Percentiles rank a stretch among this genome's conserved stretches.
Evolutionary conservation across 2,113 vertebrate species (phyloP).

Genomic region (Myotis yumanensis): DNA sequence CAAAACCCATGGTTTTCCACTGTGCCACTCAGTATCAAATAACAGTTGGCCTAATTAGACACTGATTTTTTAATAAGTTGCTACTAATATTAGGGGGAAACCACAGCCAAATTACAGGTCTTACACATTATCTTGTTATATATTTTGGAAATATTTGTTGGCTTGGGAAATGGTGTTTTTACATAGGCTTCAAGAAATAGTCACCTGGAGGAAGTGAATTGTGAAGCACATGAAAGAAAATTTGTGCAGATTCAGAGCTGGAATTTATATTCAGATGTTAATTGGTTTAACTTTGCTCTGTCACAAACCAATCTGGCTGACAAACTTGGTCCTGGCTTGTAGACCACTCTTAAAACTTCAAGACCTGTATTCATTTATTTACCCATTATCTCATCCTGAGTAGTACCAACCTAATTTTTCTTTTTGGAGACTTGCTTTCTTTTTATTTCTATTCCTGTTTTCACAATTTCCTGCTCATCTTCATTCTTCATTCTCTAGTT

Average conservation of each 20-base stretch:
- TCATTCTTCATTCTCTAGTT: background rate
- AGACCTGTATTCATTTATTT: background rate
- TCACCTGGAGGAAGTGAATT: background rate
- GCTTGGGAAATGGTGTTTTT: background rate
- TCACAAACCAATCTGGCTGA: background rate
- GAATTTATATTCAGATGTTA: background rate
- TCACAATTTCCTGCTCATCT: background rate
- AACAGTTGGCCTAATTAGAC: background rate
- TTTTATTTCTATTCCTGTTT: background rate
- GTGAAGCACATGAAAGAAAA: background rate
- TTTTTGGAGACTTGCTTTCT: conserved; percentile 26
- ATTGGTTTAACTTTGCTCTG: background rate
- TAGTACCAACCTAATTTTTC: background rate
- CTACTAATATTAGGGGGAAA: background rate
- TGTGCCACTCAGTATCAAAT: background rate
- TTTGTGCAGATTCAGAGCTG: background rate
- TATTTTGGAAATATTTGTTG: background rate
- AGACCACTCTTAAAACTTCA: background rate
- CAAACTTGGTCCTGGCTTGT: background rate
- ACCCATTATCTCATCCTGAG: background rate
- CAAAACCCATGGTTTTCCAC: background rate
- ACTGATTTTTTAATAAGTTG: background rate
- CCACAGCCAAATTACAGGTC: background rate
- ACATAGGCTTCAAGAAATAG: background rate
- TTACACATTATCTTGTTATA: background rate